phyloP scores from a whole-genome alignment of 2,797 vertebrate genomes.

The Chiloscyllium punctatum region DNA sequence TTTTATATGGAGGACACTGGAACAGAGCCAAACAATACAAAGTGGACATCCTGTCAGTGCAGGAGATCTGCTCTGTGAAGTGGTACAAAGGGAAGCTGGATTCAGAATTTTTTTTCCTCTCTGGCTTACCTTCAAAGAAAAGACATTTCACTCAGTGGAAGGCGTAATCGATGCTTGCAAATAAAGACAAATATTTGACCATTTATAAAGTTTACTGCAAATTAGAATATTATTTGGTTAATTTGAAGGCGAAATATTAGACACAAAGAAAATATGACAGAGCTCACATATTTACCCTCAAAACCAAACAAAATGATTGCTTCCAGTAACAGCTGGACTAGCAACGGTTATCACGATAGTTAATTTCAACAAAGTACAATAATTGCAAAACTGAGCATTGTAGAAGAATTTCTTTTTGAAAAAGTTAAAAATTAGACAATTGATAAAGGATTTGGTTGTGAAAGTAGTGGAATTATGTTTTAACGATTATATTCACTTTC shows the following conservation, averaged over 20 bases:
- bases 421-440: neutral
- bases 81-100: constrained; percentile 27
- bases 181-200: constrained; percentile 27
- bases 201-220: constrained; percentile 14
- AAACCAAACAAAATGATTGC: neutral
- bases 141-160: constrained; percentile 31
- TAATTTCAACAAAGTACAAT: neutral
- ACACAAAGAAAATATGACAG: neutral
- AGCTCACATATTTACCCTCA: neutral
- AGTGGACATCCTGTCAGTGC: constrained; percentile 56
- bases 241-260: constrained; percentile 10
- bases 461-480: neutral
- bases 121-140: constrained; percentile 37
- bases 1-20: constrained; percentile 65
- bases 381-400: neutral
- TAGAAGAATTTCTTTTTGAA: neutral
- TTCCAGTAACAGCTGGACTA: neutral
- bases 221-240: constrained; percentile 14
- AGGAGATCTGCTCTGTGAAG: constrained; percentile 45
- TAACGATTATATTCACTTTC: neutral
- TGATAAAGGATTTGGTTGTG: neutral
- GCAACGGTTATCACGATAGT: neutral
- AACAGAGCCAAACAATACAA: constrained; percentile 59
- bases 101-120: neutral
- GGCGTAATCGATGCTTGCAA: constrained; percentile 28